Evolutionary conservation across 2,113 vertebrate species (phyloP), one percentile per base, ranked within the genome.

Genomic region (Melanostigma gelatinosum): DNA sequence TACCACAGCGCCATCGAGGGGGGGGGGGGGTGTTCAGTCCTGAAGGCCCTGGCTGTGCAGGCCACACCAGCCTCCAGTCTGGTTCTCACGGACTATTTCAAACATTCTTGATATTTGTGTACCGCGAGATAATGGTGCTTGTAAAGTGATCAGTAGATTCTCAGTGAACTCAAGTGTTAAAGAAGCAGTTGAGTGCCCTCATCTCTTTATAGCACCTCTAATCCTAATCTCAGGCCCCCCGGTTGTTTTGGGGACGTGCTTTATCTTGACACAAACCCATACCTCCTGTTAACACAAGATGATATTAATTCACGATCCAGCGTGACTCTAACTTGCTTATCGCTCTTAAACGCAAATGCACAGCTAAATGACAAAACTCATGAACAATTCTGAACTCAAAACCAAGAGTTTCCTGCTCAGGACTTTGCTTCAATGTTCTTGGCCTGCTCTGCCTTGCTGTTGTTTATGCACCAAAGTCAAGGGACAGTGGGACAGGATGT

Each of bases 141-240:
- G 24, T 72, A 32, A 69, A 82, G 58, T 63, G 46, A n/a, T 70
- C 69, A 77, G 44, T 54, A 38, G 70, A 57, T 70, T 79, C 61
- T 73, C 29, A 63, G 42, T 75, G 44, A 85, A 72, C 50, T 80
- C 66, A 8, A 54, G 78, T 77, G 64, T 75, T 81, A 79, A 58
- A 29, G 11, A 76, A 75, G 55, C 54, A 38, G 32, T 29, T 69
- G 32, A 68, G 46, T 27, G 27, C 78, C 62, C 27, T 80, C 62
- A 79, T 77, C 62, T 57, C 80, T 82, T 87, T 68, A 77, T 79
- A 74, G 46, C 61, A 63, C 66, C 58, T 78, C 46, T 75, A 44
- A 77, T 32, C 54, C 62, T 83, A 86, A 75, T 80, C 79, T 86
- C 61, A 63, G 38, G 34, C 76, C 54, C 67, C 22, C 24, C 34